phyloP scores from a whole-genome alignment of 2,888 invertebrate genomes.

The Himalopsyche japonica region DNA sequence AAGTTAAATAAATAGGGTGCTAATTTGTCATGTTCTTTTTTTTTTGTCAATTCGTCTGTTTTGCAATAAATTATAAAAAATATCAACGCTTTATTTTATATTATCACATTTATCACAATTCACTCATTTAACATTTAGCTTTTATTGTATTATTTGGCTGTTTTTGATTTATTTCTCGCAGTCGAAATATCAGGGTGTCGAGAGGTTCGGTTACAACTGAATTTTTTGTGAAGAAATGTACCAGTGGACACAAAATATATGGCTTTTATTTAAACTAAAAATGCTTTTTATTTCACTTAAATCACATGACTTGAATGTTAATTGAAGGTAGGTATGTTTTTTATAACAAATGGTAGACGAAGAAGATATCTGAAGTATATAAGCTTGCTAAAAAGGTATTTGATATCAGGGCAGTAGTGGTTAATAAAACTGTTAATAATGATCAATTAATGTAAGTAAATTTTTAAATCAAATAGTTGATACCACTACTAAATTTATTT shows the following conservation, averaged over 20 bases:
- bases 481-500: no score
- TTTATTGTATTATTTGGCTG: neutral
- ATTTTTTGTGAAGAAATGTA: conserved; percentile 3
- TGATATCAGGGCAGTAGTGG: no score
- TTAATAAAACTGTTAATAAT: no score
- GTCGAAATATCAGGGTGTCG: neutral
- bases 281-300: conserved; percentile 3
- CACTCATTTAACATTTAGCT: neutral
- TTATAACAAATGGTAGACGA: no score
- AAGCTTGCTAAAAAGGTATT: no score
- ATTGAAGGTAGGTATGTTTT: no score
- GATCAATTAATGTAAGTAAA: no score
- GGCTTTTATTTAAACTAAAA: conserved; percentile 22
- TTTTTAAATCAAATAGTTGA: no score
- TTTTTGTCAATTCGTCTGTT: neutral
- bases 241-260: conserved; percentile 13
- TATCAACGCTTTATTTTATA: neutral
- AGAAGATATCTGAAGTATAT: no score
- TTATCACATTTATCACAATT: neutral
- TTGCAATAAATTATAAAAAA: neutral
- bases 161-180: neutral
- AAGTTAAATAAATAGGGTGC: neutral
- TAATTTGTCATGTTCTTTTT: neutral
- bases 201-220: neutral
- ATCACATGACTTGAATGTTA: no score